phyloP scores from a whole-genome alignment of 2,888 invertebrate genomes.

The Aethes cnicana region DNA sequence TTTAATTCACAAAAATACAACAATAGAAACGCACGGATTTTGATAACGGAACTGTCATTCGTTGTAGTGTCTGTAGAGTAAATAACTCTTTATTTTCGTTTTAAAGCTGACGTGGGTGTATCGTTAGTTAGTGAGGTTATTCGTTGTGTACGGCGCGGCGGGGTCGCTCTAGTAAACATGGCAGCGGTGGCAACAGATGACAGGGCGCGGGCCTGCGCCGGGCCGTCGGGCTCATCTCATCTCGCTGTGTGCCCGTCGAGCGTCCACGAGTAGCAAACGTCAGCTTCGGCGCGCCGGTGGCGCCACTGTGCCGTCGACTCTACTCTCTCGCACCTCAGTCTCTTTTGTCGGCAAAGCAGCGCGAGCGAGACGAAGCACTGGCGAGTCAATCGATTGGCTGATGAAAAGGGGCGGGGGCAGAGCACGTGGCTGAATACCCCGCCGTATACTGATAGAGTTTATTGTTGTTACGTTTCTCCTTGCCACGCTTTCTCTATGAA shows the following conservation, averaged over 20 bases:
- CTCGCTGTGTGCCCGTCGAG: conserved; percentile 51
- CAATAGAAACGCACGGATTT: conserved; percentile 16
- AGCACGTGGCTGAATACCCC: conserved; percentile 71
- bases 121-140: conserved; percentile 67
- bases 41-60: conserved; percentile 42
- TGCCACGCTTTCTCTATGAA: conserved; percentile 46
- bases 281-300: conserved; percentile 48
- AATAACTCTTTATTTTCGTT: conserved; percentile 47
- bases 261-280: conserved; percentile 48
- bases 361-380: conserved; percentile 61
- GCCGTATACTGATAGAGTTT: conserved; percentile 52
- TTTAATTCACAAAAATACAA: conserved; percentile 10
- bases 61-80: conserved; percentile 61
- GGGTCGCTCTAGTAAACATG: conserved; percentile 78
- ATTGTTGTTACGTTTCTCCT: conserved; percentile 55
- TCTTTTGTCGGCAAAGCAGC: conserved; percentile 70
- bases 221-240: conserved; percentile 68
- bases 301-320: conserved; percentile 59
- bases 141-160: conserved; percentile 77
- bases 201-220: conserved; percentile 77
- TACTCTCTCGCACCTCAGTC: conserved; percentile 49
- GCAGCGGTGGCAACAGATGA: conserved; percentile 80
- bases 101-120: conserved; percentile 50
- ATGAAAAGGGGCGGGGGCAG: conserved; percentile 69
- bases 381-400: conserved; percentile 74